Conservation (phyloP, 2,888 invertebrate genomes). For the Xiphydria camelus region DNA sequence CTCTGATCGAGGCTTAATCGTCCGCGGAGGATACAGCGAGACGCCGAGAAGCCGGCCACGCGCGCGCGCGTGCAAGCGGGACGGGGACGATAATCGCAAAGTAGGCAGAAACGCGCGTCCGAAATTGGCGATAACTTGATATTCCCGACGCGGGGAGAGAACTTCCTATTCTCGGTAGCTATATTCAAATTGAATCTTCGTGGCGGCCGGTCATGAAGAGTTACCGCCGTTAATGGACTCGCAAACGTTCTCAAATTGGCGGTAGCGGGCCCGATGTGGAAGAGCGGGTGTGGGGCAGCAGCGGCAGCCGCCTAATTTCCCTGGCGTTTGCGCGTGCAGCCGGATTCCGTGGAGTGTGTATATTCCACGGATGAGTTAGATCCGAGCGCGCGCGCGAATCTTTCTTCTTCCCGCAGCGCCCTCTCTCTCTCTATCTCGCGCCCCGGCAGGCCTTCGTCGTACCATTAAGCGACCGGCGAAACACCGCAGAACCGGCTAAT, state of each 20-base stretch:
- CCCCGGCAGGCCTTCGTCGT: not conserved
- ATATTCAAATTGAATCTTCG: constrained; percentile 57
- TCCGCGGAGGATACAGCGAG: too few relatives aligned
- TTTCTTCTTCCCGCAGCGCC: constrained; percentile 1
- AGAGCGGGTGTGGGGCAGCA: constrained; percentile 17
- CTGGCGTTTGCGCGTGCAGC: too few relatives aligned
- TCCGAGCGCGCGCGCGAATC: not conserved
- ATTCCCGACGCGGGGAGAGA: constrained; percentile 32
- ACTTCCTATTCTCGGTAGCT: constrained; percentile 55
- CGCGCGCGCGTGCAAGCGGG: too few relatives aligned
- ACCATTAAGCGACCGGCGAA: not conserved
- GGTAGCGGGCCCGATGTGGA: constrained; percentile 25
- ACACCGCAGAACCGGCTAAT: too few relatives aligned
- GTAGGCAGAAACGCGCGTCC: constrained; percentile 48
- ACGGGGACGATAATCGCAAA: constrained; percentile 53
- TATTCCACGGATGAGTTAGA: not conserved
- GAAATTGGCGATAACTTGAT: constrained; percentile 53
- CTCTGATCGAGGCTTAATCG: too few relatives aligned
- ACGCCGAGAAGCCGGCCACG: too few relatives aligned
- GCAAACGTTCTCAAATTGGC: constrained; percentile 49
- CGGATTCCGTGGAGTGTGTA: not conserved
- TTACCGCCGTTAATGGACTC: constrained; percentile 52
- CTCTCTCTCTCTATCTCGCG: constrained; percentile 6
- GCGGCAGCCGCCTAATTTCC: constrained; percentile 5
- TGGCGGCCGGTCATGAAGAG: constrained; percentile 51